Evolutionary conservation across 2,888 invertebrate species (phyloP), one percentile per base, ranked within the genome.

Genomic region (Noctua janthe): DNA sequence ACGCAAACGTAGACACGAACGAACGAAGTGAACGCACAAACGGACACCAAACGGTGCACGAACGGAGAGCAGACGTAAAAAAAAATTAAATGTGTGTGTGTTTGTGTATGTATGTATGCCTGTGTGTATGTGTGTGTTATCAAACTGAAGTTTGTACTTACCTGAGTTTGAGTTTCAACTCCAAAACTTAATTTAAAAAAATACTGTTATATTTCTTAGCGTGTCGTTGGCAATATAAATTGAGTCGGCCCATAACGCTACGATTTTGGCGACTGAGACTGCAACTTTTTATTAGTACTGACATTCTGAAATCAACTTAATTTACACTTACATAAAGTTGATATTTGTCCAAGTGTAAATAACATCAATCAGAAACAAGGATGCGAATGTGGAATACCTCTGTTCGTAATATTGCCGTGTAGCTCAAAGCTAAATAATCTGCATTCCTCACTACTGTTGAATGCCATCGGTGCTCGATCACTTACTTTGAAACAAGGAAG

Each of bases 341-440:
- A 11, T 4, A 66, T 39, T 66, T 39, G 39, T 66, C 66, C 39
- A 43, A 43, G n/a, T 43, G 23, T 1, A 13, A 43, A 43, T 7
- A 13, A 7, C 3, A 13, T 47, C n/a, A 67, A 67, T 47, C 23
- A 8, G 47, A 69, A 69, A 69, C 47, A 69, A 29, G 8, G 17
- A 69, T 29, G 15, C 3, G n/a, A 47, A 69, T 17, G 47, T 49
- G 13, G 17, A n/a, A 47, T 69, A 69, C 29, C 29, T 54, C 6
- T 73, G 43, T 62, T 56, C 43, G 87, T 51, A 71, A 76, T 80
- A 80, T 72, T 71, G 29, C 86, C 56, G 64, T 73, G 83, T 72
- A n/a, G 59, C 17, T 83, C 64, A 80, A 82, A 82, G 86, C 59
- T 51, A 35, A 70, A 59, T 72, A 47, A 72, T 82, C 74, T 86